Percentiles rank a stretch among this genome's conserved stretches.
Evolutionary conservation across 2,797 vertebrate genomes (phyloP).

Genomic region (Cryptoprocta ferox): DNA sequence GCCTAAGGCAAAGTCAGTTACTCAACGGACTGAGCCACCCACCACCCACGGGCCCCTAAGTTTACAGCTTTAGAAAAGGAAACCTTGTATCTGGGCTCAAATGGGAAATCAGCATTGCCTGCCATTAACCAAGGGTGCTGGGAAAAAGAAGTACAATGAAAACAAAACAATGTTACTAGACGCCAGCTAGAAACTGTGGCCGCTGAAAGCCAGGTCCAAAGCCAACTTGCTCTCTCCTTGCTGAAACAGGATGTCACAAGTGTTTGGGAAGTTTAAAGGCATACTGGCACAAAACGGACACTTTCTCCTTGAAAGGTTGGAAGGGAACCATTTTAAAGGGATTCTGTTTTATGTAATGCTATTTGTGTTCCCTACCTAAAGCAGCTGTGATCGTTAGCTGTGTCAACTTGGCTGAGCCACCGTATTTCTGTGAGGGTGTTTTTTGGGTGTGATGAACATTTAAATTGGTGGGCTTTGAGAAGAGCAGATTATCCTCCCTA

Average conservation of each 20-base stretch:
- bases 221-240: neutral
- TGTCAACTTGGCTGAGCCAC: neutral
- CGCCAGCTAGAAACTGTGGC: neutral
- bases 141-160: neutral
- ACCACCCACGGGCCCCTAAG: too few relatives aligned
- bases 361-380: neutral
- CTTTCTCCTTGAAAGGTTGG: neutral
- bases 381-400: neutral
- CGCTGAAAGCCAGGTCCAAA: neutral
- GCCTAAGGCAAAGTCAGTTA: too few relatives aligned
- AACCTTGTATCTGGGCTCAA: neutral
- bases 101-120: neutral
- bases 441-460: neutral
- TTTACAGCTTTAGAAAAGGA: neutral
- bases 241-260: neutral
- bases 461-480: neutral
- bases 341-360: neutral
- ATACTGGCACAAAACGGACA: neutral
- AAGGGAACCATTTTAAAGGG: neutral
- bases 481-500: neutral
- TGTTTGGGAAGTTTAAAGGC: slow-evolving; percentile 3
- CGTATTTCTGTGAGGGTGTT: neutral
- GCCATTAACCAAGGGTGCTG: neutral
- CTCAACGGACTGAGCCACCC: too few relatives aligned
- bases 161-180: neutral